Evolutionary conservation across 2,888 invertebrate genomes (phyloP), one percentile per base, ranked within the genome.

Genomic region (Ischnus inquisitorius): DNA sequence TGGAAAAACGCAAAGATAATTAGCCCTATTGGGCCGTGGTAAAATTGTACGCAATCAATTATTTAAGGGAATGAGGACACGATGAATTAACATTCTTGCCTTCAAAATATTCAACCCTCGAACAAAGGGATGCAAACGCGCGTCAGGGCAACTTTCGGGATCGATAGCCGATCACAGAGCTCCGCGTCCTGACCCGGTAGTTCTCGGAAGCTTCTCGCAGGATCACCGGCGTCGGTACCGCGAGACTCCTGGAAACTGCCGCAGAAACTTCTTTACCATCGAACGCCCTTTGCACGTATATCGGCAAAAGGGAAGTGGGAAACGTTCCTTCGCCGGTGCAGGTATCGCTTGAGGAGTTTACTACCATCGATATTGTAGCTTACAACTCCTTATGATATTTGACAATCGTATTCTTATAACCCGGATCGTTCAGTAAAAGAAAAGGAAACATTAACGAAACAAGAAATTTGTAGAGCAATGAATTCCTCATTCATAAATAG

Each of bases 311-410:
- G 74, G 34, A 69, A 69, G 19, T n/a, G 60, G 48, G 12, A 14
- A 54, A 43, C 16, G 65, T 10, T 43, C 25, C 4, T 19, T 28
- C 16, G 39, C 64, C 12, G 10, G 19, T 5, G 69, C 39, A 46
- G 69, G 54, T 69, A 78, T 48, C 12, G 22, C 19, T 2, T 22
- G 8, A 6, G 8, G 39, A 5, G 16, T 81, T 69, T n/a, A 69
- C 81, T 25, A 79, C 78, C 69, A 81, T 84, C 81, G 84, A 84
- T 84, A 84, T 22, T 71, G 81, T 74, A 84, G 81, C 71, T 84
- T 46, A 12, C 43, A 41, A n/a, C 6, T 10, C 5, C 3, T 16
- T 4, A 22, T 2, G 6, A 2, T 54, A 69, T 75, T 62, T 54
- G 28, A 76, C 22, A 48, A 46, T n/a, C n/a, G 57, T n/a, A n/a